These are phyloP conservation scores for Heliconius congener DNA, from an alignment of 1,140 invertebrate species.

Conservation along the genomic window DNA sequence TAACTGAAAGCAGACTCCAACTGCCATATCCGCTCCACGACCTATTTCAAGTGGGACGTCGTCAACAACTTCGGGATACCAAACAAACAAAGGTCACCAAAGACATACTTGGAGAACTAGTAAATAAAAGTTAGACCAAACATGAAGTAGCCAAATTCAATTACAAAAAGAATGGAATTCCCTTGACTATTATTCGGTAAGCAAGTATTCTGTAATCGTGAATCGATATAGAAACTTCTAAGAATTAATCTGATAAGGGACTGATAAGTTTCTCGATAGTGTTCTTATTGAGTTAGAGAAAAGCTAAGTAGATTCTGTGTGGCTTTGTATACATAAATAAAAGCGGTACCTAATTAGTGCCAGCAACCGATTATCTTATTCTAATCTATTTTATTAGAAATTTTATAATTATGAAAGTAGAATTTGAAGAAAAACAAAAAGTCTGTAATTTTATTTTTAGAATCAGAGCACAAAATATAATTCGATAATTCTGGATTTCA, in stretches of 20 bases:
- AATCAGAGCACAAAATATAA: too few species aligned
- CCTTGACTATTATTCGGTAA: conserved; percentile 31
- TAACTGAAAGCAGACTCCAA: conserved; percentile 18
- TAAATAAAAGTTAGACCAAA: conserved; percentile 25
- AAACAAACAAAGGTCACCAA: conserved; percentile 34
- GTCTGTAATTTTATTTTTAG: too few species aligned
- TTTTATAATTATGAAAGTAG: too few species aligned
- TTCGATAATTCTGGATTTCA: too few species aligned
- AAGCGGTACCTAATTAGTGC: too few species aligned
- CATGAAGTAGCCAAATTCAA: conserved; percentile 30
- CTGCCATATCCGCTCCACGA: conserved; percentile 28
- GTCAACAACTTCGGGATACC: conserved; percentile 24
- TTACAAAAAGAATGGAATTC: conserved; percentile 31
- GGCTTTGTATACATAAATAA: too few species aligned
- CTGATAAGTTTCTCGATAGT: too few species aligned
- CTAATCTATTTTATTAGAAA: too few species aligned
- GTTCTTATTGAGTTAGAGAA: too few species aligned
- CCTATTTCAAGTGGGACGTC: conserved; percentile 22
- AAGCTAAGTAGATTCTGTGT: too few species aligned
- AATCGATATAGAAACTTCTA: conserved; percentile 26
- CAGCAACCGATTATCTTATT: too few species aligned
- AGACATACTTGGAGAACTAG: conserved; percentile 28
- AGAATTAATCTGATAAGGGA: conserved; percentile 4
- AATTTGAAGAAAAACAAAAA: too few species aligned
- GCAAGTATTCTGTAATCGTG: conserved; percentile 18